These are phyloP conservation scores for Leucozona laternaria DNA, from an alignment of 2,888 invertebrate species.

Conservation along the genomic window DNA sequence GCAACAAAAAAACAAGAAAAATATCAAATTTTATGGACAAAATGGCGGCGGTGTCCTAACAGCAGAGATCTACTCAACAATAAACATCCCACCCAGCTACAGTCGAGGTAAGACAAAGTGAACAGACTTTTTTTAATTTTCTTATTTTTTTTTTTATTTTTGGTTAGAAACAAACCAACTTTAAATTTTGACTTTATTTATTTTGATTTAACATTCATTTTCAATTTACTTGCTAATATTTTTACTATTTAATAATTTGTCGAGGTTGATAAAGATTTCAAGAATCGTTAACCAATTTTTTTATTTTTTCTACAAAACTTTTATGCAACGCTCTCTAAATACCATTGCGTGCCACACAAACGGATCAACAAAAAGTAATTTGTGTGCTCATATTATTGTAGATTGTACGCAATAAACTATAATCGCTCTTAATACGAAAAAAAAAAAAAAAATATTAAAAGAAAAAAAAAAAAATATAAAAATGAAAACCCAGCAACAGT, in stretches of 20 bases:
- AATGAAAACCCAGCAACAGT: constrained; percentile 34
- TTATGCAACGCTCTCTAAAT: constrained; percentile 56
- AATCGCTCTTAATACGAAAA: constrained; percentile 22
- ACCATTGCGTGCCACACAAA: constrained; percentile 42
- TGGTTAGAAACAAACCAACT: background rate
- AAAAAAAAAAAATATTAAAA: constrained; percentile 17
- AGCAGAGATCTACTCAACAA: constrained; percentile 7
- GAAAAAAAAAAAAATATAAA: background rate
- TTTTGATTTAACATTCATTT: background rate
- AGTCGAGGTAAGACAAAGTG: constrained; percentile 57
- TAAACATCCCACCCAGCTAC: constrained; percentile 33
- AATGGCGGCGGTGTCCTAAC: constrained; percentile 58
- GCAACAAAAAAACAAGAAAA: background rate
- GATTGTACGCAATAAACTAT: constrained; percentile 43
- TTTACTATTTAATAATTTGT: background rate
- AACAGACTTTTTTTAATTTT: background rate
- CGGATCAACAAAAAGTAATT: constrained; percentile 50
- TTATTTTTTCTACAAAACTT: background rate
- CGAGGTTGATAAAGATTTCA: too few relatives aligned
- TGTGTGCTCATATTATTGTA: constrained; percentile 34
- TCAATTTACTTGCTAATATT: constrained; percentile 21
- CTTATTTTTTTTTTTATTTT: background rate
- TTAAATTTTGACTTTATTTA: background rate
- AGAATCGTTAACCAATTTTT: background rate
- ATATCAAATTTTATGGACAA: constrained; percentile 45